Evolutionary conservation across 2,888 invertebrate species (phyloP).

Genomic region (Heliconius erato): DNA sequence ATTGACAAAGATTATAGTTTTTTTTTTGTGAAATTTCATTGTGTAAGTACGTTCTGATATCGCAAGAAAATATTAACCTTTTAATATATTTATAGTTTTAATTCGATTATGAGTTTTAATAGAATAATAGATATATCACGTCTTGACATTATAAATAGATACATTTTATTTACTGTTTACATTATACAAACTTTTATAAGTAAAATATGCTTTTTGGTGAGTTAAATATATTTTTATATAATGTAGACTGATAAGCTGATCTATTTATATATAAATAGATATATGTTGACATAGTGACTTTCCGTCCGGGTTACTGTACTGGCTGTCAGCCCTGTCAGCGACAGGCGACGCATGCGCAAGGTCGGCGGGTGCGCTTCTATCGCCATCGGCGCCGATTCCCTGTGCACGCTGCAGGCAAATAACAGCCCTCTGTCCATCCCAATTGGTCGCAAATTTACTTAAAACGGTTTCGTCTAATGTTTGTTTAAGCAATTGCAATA

Average conservation of each 20-base stretch:
- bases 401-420: constrained; percentile 59
- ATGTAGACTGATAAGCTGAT: constrained; percentile 22
- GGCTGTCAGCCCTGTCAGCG: constrained; percentile 57
- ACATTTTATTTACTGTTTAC: no score
- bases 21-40: constrained; percentile 11
- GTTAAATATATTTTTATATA: background rate
- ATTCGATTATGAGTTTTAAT: background rate
- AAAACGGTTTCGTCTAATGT: constrained; percentile 59
- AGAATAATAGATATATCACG: no score
- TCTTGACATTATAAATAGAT: no score
- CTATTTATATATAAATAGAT: constrained; percentile 40
- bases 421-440: constrained; percentile 61
- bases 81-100: background rate
- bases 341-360: constrained; percentile 75
- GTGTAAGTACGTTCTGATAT: background rate
- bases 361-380: constrained; percentile 79
- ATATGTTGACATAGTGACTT: constrained; percentile 49
- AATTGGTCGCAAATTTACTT: constrained; percentile 61
- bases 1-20: constrained; percentile 4
- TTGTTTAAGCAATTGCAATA: constrained; percentile 63
- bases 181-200: background rate
- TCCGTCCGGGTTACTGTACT: constrained; percentile 51
- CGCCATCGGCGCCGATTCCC: constrained; percentile 68
- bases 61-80: background rate
- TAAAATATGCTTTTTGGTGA: background rate